These are phyloP conservation scores for Poeciliopsis paucimaculata DNA, from an alignment of 2,797 vertebrate species.

Conservation along the genomic window DNA sequence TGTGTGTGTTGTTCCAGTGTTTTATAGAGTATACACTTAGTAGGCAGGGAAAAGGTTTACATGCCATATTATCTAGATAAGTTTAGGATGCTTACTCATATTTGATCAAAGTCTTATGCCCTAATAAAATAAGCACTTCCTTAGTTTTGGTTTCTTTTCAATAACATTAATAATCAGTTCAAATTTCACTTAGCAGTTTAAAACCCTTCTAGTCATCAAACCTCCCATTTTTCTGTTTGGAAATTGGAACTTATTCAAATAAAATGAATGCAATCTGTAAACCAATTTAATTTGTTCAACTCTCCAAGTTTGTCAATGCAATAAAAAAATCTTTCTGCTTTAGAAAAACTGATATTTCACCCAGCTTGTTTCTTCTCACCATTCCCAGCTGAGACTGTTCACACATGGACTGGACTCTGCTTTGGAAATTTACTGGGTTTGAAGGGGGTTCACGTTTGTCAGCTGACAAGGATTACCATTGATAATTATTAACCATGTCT, in stretches of 20 bases:
- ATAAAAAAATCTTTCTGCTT: neutral
- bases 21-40: neutral
- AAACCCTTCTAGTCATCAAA: neutral
- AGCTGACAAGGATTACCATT: conserved; percentile 2
- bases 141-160: neutral
- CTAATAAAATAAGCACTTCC: neutral
- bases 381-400: conserved; percentile 19
- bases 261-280: neutral
- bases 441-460: neutral
- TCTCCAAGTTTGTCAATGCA: neutral
- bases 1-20: neutral
- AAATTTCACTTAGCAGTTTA: neutral
- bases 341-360: neutral
- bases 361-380: neutral
- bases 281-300: neutral
- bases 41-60: neutral
- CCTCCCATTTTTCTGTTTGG: neutral
- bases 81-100: neutral
- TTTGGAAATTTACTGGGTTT: conserved; percentile 40
- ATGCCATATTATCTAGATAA: neutral
- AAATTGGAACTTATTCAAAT: neutral
- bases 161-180: neutral
- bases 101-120: neutral
- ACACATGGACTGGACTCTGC: conserved; percentile 8
- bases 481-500: conserved; percentile 22